Evolutionary conservation across 2,113 vertebrate species (phyloP).

Genomic region (Miniopterus natalensis): DNA sequence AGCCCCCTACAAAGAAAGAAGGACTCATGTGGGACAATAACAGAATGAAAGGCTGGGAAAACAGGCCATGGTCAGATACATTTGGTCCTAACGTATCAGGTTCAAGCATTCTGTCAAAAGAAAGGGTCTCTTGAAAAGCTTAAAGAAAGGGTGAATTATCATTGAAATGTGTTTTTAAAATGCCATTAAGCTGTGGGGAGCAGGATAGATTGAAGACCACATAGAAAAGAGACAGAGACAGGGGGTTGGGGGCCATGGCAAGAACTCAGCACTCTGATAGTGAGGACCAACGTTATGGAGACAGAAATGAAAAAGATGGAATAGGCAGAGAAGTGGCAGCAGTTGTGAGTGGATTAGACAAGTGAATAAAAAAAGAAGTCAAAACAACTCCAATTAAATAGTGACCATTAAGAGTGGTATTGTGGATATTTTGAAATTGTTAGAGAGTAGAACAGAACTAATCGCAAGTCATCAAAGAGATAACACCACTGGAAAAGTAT

Average conservation of each 20-base stretch:
- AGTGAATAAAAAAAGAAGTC: not conserved
- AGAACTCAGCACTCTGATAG: not conserved
- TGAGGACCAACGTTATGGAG: not conserved
- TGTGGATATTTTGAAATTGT: not conserved
- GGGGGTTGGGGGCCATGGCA: not conserved
- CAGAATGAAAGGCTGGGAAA: not conserved
- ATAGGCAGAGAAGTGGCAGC: not conserved
- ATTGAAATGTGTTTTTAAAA: constrained; percentile 7
- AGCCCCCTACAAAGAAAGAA: not conserved
- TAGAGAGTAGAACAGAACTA: not conserved
- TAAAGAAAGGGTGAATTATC: not conserved
- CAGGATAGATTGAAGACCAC: not conserved
- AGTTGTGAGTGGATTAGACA: not conserved
- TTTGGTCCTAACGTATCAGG: not conserved
- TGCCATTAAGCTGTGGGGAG: not conserved
- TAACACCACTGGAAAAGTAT: not conserved
- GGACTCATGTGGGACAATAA: not conserved
- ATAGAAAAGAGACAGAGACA: not conserved
- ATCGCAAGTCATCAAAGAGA: constrained; percentile 39
- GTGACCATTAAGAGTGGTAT: not conserved
- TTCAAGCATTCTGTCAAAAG: not conserved
- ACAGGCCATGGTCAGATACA: not conserved
- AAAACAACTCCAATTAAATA: not conserved
- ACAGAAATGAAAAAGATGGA: not conserved
- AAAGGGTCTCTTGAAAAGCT: not conserved